Evolutionary conservation across 2,888 invertebrate genomes (phyloP).

Genomic region (Ectobius pallidus): DNA sequence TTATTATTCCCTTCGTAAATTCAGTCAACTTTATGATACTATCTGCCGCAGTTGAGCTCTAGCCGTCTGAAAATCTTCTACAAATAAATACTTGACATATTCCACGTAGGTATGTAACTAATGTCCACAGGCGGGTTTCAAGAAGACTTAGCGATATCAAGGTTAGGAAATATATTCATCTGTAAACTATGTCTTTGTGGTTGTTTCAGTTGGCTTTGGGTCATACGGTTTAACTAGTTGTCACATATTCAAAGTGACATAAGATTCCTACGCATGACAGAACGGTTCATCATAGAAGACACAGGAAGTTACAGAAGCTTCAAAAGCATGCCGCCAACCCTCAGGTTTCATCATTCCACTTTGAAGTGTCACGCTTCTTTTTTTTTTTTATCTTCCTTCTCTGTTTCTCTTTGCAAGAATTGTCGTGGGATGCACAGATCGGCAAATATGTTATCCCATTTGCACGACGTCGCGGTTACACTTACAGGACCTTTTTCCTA

Average conservation of each 20-base stretch:
- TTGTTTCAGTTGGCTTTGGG: not conserved
- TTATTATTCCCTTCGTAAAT: no score
- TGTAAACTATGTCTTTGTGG: not conserved
- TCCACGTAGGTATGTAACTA: not conserved
- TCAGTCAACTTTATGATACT: no score
- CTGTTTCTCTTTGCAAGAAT: no score
- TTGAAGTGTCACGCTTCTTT: not conserved
- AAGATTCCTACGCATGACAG: not conserved
- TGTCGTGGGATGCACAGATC: no score
- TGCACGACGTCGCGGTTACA: not conserved
- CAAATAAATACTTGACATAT: not conserved
- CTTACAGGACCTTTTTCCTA: not conserved
- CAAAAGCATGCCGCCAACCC: not conserved
- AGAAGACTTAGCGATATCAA: not conserved
- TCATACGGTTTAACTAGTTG: not conserved
- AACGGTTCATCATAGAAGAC: not conserved
- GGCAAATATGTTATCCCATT: conserved; percentile 11
- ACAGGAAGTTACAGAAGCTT: not conserved
- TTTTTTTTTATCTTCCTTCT: not conserved
- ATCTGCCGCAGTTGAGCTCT: no score
- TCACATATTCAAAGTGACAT: conserved; percentile 3
- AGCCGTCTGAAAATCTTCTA: not conserved
- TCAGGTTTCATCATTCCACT: not conserved
- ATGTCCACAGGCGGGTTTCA: no score
- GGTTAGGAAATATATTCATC: not conserved